Base-by-base conservation (phyloP, 2,797 vertebrate species). In the Coregonus sp. region DNA sequence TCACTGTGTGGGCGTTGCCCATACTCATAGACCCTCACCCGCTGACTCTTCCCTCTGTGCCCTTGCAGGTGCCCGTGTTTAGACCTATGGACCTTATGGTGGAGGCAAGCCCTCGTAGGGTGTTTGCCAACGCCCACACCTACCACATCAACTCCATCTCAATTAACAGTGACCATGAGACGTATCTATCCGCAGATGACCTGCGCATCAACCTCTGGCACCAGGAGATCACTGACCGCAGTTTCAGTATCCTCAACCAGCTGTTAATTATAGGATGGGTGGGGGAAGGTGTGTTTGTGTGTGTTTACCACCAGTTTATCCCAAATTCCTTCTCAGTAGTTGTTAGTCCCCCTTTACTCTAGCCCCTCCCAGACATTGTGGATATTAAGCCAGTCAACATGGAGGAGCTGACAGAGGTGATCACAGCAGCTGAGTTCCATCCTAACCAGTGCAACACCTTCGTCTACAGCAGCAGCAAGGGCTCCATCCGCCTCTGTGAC, bases 81-180 rank as follows among this genome's bases (percentile, higher is more conserved):
- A 96, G 96, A 91, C 98, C 98, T 70, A 99, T 99, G 98, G 98
- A 99, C 93, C 96, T 99, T 76, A 99, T 99, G 98, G 98, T 99
- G 73, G 98, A 99, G 85, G 98, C 98, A 82, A 99, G 98, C 84
- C 98, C 98, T 0, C 93, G 98, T 20, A 94, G 98, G 85, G 98
- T 99, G 93, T 99, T 99, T 79, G 96, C 97, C 90, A 99, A 99
- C 12, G 98, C 97, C 71, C 98, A 99, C 92, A 99, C 98, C 56
- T 99, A 99, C 87, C 98, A 99, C 87, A 98, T 99, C 94, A 99
- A 99, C 90, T 99, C 98, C 77, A 97, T 99, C 94, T 99, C 98
- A 14, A 98, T 99, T 89, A 99, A 99, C 92, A 99, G 97, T 1
- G 98, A 99, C 91, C 95, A 98, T 54, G 97, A 98, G 89, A 99